phyloP scores from a whole-genome alignment of 1,140 invertebrate species.

The Drosophila burlai region DNA sequence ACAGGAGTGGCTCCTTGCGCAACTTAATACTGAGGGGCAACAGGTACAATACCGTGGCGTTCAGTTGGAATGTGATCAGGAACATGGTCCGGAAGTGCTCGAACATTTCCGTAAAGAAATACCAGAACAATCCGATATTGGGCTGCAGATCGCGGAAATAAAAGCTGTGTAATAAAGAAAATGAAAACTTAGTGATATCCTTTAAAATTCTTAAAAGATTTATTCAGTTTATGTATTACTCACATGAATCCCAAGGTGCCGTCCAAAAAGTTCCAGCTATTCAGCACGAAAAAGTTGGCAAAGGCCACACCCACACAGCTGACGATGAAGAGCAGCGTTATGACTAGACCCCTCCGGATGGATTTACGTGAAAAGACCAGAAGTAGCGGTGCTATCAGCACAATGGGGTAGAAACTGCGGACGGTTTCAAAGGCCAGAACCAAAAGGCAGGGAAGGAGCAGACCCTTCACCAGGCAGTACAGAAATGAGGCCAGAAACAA shows the following conservation, averaged over 20 bases:
- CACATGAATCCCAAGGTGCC: slow-evolving; percentile 95
- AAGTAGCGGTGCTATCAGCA: slow-evolving; percentile 92
- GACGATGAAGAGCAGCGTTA: slow-evolving; percentile 78
- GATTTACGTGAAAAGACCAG: slow-evolving; percentile 85
- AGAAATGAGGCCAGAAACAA: slow-evolving; percentile 91
- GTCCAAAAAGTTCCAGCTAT: slow-evolving; percentile 91
- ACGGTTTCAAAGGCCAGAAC: slow-evolving; percentile 92
- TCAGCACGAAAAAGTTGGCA: slow-evolving; percentile 72
- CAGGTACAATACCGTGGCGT: slow-evolving; percentile 95
- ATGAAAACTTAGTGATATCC: neutral
- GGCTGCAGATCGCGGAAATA: slow-evolving; percentile 97
- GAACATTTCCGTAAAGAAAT: slow-evolving; percentile 99
- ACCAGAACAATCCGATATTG: slow-evolving; percentile 99
- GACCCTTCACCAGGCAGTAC: slow-evolving; percentile 89
- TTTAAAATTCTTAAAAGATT: neutral
- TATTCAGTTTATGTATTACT: slow-evolving; percentile 76
- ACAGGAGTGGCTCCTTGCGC: slow-evolving; percentile 93
- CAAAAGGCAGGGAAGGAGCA: slow-evolving; percentile 87
- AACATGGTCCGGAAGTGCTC: slow-evolving; percentile 98
- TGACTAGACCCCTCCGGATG: slow-evolving; percentile 39
- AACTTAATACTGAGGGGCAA: slow-evolving; percentile 95
- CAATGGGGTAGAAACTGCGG: slow-evolving; percentile 94
- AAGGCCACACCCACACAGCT: slow-evolving; percentile 61
- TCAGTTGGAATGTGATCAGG: slow-evolving; percentile 98
- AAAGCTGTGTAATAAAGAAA: slow-evolving; percentile 86